Conservation (phyloP, 2,797 vertebrate genomes). For the Microctenopoma steveboyesi region DNA sequence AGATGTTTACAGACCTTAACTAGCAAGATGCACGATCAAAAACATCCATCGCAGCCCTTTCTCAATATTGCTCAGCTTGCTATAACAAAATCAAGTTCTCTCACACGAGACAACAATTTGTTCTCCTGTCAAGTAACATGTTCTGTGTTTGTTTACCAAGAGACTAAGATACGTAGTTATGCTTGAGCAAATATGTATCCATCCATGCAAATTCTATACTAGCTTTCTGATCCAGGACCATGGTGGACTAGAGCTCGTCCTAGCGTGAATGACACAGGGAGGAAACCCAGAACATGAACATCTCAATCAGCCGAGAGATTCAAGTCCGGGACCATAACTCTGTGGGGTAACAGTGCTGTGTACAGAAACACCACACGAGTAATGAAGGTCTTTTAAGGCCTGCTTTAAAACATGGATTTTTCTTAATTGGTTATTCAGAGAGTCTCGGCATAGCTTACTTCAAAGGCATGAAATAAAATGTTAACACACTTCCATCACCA, state of each 20-base stretch:
- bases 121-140: slow-evolving; percentile 24
- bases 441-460: slow-evolving; percentile 1
- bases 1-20: slow-evolving; percentile 13
- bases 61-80: not conserved
- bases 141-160: slow-evolving; percentile 15
- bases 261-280: slow-evolving; percentile 4
- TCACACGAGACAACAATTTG: slow-evolving; percentile 3
- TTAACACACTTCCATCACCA: not conserved
- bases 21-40: not conserved
- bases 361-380: not conserved
- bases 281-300: not conserved
- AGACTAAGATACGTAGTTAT: slow-evolving; percentile 17
- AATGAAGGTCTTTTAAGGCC: not conserved
- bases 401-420: not conserved
- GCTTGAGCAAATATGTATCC: slow-evolving; percentile 23
- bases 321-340: not conserved
- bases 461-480: not conserved
- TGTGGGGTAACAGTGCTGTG: not conserved
- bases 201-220: slow-evolving; percentile 6
- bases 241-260: not conserved
- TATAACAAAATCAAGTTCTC: slow-evolving; percentile 10
- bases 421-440: too few species aligned
- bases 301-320: not conserved
- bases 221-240: not conserved
- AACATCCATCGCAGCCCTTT: not conserved